Base-by-base conservation (phyloP, 1,140 invertebrate genomes). In the Thaumatotibia leucotreta region DNA sequence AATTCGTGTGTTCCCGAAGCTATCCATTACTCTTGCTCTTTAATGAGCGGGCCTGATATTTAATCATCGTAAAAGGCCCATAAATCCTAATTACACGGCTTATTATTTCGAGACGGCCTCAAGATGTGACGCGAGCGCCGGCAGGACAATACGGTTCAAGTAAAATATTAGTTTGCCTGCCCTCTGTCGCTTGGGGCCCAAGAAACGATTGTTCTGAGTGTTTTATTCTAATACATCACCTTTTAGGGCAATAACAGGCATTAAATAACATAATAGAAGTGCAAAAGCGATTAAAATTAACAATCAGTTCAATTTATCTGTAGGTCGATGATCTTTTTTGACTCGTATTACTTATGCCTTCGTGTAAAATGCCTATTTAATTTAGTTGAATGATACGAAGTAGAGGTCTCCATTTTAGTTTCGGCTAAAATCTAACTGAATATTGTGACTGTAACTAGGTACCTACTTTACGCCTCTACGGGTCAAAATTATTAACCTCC, bases 1-100 rank as follows among this genome's bases (percentile, higher is more conserved):
- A 76, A 79, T 65, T 65, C 49, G 23, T 45, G 45, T 70, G 68
- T 75, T 74, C 73, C 65, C 66, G 68, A 74, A 68, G 54, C 75
- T 63, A 82, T 77, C 54, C 65, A 76, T 82, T 76, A 77, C 73
- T 66, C 65, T 66, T 58, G 58, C 54, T 66, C 73, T 83, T 80
- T 82, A 84, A 84, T 82, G 79, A 83, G 71, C 65, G 66, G 67
- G 62, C 62, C 64, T 62, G 70, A 71, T 74, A 80, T 84, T 86
- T 84, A 82, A 81, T 84, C 82, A 83, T 83, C 76, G 74, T 82
- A 82, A 86, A 83, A 77, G 81, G 74, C 70, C 69, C 73, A 83
- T 86, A 84, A 84, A 86, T 86, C 76, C 77, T 80, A 84, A 86
- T 84, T 84, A 86, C 78, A 81, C 67, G 74, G 74, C 82, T 84